Evolutionary conservation across 2,888 invertebrate genomes (phyloP).

Genomic region (Melieria picta): DNA sequence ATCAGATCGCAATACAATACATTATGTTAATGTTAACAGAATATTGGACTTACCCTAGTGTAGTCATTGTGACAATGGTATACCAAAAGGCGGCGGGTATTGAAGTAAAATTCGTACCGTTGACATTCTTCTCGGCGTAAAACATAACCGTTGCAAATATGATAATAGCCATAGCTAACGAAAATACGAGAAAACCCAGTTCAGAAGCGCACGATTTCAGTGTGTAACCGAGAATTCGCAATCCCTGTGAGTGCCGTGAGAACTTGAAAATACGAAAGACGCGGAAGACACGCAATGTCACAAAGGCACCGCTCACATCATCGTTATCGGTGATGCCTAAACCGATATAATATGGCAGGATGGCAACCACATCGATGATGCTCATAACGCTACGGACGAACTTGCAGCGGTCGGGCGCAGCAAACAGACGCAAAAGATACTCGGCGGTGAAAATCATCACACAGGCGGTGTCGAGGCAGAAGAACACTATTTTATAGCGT

Average conservation of each 20-base stretch:
- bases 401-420: constrained; percentile 98
- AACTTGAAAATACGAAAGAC: constrained; percentile 99
- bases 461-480: constrained; percentile 98
- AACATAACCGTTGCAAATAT: constrained; percentile 99
- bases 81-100: constrained; percentile 99
- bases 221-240: constrained; percentile 98
- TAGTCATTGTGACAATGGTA: constrained; percentile 99
- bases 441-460: constrained; percentile 99
- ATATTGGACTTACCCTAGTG: constrained; percentile 89
- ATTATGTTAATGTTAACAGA: neutral
- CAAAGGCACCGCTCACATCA: constrained; percentile 98
- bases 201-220: constrained; percentile 99
- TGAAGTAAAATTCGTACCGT: constrained; percentile 96
- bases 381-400: constrained; percentile 99
- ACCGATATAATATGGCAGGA: constrained; percentile 98
- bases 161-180: constrained; percentile 99
- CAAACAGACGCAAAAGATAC: constrained; percentile 93
- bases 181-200: constrained; percentile 98
- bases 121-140: constrained; percentile 99
- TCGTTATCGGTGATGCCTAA: constrained; percentile 97
- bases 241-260: constrained; percentile 98
- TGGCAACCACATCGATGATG: constrained; percentile 99
- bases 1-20: no score
- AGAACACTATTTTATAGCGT: constrained; percentile 97
- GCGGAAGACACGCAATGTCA: constrained; percentile 97